Evolutionary conservation across 2,888 invertebrate genomes (phyloP), one percentile per base, ranked within the genome.

Genomic region (Crematogaster levior): DNA sequence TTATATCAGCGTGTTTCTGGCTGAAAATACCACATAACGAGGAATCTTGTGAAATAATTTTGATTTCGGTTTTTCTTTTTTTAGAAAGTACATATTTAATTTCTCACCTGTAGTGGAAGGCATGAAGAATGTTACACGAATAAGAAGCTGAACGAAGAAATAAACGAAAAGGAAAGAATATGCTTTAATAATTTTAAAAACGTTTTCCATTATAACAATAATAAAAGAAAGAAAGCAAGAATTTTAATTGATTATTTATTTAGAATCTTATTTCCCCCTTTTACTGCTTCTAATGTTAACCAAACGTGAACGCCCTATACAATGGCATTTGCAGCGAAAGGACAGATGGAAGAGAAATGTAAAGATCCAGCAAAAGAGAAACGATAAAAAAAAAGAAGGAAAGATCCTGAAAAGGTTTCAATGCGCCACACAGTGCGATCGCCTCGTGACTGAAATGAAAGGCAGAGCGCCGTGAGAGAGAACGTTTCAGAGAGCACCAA

Each of bases 261-360:
- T 60, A 27, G n/a, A 60, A n/a, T 34, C n/a, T 37, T 12, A 21
- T 37, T 61, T 61, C 37, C n/a, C n/a, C n/a, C 61, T n/a, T 37
- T 60, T 34, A 34, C n/a, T 12, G n/a, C 60, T 58, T n/a, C 37
- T 37, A 61, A 40, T 12, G 21, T 37, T 61, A 37, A 18, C 21
- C 21, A 12, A 12, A 34, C 21, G 10, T 5, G 6, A 61, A 18
- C n/a, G 4, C 34, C 7, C 61, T 37, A 37, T 21, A 21, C 37
- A 51, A 61, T 61, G 61, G 37, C 21, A 61, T 61, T 61, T 61
- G 5, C 21, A 15, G 37, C 37, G 21, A 61, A 61, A 37, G 37
- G 37, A 21, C 21, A 21, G 37, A 61, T n/a, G 12, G 3, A 61
- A 15, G 37, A 61, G 37, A 9, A 37, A 37, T 37, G 61, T 6